These are phyloP conservation scores for Eretmodus cyanostictus DNA, from an alignment of 2,113 vertebrate species.

Conservation along the genomic window DNA sequence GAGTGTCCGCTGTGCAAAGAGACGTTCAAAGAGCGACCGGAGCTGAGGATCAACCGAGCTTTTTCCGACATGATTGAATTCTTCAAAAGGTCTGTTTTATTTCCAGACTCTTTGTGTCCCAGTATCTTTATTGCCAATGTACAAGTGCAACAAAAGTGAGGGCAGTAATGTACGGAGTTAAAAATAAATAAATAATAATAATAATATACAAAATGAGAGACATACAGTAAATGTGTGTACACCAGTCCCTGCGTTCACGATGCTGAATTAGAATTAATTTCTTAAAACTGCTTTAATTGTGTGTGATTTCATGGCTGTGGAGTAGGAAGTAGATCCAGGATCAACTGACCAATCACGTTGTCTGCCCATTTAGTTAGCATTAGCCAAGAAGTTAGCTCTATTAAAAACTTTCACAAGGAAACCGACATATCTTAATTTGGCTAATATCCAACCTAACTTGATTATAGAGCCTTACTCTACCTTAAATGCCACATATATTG, in stretches of 20 bases:
- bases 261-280: not conserved
- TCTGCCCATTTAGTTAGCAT: not conserved
- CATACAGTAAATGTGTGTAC: not conserved
- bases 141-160: not conserved
- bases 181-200: not conserved
- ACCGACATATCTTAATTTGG: not conserved
- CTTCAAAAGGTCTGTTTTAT: constrained; percentile 20
- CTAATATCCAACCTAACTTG: not conserved
- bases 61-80: constrained; percentile 22
- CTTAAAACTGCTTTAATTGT: not conserved
- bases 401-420: not conserved
- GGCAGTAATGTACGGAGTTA: not conserved
- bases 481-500: not conserved
- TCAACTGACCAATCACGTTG: not conserved
- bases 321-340: not conserved
- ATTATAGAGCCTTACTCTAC: not conserved
- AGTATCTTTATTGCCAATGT: not conserved
- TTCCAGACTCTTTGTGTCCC: not conserved
- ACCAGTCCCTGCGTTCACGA: not conserved
- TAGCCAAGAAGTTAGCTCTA: not conserved
- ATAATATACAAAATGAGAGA: not conserved
- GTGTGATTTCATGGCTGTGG: not conserved
- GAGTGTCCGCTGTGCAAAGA: constrained; percentile 57
- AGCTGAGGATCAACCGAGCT: constrained; percentile 31
- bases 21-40: constrained; percentile 4